Evolutionary conservation across 2,797 vertebrate genomes (phyloP).

Genomic region (Hydrophis major): DNA sequence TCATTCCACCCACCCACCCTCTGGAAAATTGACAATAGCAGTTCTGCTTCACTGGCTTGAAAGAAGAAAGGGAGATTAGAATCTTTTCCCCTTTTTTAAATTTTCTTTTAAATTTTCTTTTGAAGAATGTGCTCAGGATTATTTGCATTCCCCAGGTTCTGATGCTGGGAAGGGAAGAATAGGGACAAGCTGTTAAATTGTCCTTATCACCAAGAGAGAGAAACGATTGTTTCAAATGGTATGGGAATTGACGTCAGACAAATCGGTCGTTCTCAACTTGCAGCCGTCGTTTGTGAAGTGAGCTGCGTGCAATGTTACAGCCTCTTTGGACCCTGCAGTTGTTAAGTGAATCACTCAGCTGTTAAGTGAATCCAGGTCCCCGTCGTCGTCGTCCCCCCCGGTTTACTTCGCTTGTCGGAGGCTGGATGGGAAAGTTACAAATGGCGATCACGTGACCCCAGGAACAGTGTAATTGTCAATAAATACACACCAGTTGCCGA

Average conservation of each 20-base stretch:
- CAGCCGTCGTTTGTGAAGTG: neutral
- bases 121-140: slow-evolving; percentile 26
- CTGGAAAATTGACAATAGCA: slow-evolving; percentile 28
- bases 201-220: too few species aligned
- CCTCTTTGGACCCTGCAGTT: neutral
- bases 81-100: slow-evolving; percentile 21
- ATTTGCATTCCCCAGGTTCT: slow-evolving; percentile 15
- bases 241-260: neutral
- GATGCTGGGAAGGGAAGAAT: neutral
- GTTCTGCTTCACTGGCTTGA: slow-evolving; percentile 38
- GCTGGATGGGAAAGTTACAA: neutral
- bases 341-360: too few species aligned
- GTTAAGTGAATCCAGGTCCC: neutral
- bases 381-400: too few species aligned
- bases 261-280: neutral
- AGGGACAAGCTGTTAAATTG: neutral
- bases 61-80: slow-evolving; percentile 43
- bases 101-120: neutral
- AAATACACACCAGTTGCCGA: too few species aligned
- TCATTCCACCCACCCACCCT: neutral
- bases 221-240: neutral
- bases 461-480: too few species aligned
- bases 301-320: neutral
- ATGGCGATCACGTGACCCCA: neutral
- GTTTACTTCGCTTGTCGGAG: neutral